Evolutionary conservation across 2,113 vertebrate genomes (phyloP).

Genomic region (Malaclemys terrapin): DNA sequence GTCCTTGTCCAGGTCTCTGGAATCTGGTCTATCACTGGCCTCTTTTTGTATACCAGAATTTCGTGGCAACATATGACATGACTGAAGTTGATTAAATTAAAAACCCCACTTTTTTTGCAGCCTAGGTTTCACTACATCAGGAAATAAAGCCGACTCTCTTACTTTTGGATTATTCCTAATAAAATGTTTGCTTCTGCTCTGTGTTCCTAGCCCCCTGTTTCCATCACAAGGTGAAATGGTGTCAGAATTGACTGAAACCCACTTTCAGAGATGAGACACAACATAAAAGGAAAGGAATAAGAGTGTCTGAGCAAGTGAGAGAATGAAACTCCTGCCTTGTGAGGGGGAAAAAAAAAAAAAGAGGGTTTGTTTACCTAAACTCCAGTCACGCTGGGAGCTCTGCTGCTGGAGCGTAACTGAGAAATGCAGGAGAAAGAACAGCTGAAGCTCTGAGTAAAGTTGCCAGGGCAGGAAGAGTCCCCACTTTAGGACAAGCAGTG

Average conservation of each 20-base stretch:
- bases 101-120: not conserved
- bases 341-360: not conserved
- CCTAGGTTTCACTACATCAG: not conserved
- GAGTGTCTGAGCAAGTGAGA: not conserved
- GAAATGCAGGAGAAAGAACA: not conserved
- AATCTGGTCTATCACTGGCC: not conserved
- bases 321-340: not conserved
- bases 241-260: conserved; percentile 1
- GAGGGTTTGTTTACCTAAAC: not conserved
- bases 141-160: not conserved
- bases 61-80: not conserved
- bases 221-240: not conserved
- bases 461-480: not conserved
- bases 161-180: not conserved
- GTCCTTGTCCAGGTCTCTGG: not conserved
- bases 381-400: not conserved
- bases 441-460: not conserved
- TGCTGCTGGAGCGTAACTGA: not conserved
- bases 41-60: not conserved
- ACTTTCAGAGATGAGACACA: accelerated
- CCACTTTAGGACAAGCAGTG: accelerated
- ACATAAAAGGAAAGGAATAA: not conserved
- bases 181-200: not conserved
- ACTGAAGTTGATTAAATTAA: not conserved
- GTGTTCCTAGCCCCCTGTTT: not conserved